Evolutionary conservation across 2,888 invertebrate genomes (phyloP).

Genomic region (Brachynemurus nebulosus): DNA sequence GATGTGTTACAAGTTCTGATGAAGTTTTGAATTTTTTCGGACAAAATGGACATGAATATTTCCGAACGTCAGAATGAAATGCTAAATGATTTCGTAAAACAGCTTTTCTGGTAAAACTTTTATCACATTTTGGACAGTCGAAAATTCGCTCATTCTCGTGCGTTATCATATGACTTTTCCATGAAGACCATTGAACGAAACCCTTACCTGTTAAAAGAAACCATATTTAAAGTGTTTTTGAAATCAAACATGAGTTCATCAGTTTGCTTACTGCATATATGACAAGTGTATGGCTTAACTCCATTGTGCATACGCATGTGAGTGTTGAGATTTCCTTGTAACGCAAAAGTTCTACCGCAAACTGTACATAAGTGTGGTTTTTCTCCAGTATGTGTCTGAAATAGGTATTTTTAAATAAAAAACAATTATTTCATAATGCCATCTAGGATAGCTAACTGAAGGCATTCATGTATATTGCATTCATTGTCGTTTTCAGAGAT

Average conservation of each 20-base stretch:
- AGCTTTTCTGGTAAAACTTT: neutral
- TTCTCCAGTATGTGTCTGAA: constrained; percentile 40
- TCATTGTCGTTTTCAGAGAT: too few species aligned
- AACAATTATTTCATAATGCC: neutral
- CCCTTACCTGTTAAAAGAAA: neutral
- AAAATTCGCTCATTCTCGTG: neutral
- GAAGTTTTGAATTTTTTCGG: neutral
- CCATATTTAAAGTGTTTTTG: too few species aligned
- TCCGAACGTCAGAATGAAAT: constrained; percentile 2
- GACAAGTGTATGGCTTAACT: constrained; percentile 3
- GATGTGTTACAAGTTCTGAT: neutral
- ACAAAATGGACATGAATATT: constrained; percentile 3
- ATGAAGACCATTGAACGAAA: constrained; percentile 2
- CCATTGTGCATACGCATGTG: constrained; percentile 6
- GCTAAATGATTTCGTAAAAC: neutral
- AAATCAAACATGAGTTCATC: too few species aligned
- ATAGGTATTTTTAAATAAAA: constrained; percentile 15
- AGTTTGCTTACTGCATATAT: constrained; percentile 1
- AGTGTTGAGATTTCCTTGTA: constrained; percentile 4
- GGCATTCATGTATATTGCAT: too few species aligned
- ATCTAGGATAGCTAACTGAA: too few species aligned
- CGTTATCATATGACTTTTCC: constrained; percentile 1
- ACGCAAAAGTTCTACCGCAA: constrained; percentile 35
- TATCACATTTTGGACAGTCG: constrained; percentile 1
- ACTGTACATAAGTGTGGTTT: constrained; percentile 36